phyloP scores from a whole-genome alignment of 2,113 vertebrate species.

The Cyprinus carpio region DNA sequence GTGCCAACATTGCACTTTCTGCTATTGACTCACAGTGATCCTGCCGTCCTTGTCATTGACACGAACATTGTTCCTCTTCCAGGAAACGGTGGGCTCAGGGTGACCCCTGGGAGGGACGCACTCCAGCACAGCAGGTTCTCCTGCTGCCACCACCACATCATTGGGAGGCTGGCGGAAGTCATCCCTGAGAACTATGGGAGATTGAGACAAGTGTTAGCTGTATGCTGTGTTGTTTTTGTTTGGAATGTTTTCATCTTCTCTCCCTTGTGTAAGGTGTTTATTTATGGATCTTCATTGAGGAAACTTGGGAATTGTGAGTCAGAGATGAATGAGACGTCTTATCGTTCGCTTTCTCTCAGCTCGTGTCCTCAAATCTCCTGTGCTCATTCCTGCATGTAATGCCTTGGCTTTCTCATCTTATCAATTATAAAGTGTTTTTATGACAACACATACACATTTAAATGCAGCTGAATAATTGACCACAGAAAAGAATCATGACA shows the following conservation, averaged over 20 bases:
- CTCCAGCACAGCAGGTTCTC: constrained; percentile 91
- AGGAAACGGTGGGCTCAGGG: constrained; percentile 93
- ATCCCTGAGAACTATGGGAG: constrained; percentile 85
- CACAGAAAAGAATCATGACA: neutral
- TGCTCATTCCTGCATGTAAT: constrained; percentile 50
- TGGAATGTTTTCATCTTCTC: neutral
- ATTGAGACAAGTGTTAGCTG: constrained; percentile 26
- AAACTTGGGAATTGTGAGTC: neutral
- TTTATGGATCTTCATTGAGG: constrained; percentile 8
- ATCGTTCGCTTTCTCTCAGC: constrained; percentile 49
- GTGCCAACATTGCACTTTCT: neutral
- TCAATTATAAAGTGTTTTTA: constrained; percentile 71
- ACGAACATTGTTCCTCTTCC: constrained; percentile 94
- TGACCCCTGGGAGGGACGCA: constrained; percentile 94
- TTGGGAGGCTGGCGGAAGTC: constrained; percentile 97
- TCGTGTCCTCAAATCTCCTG: constrained; percentile 52
- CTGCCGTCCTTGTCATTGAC: constrained; percentile 88
- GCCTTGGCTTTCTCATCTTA: constrained; percentile 62
- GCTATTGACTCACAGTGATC: constrained; percentile 84
- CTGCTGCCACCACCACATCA: constrained; percentile 93
- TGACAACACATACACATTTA: constrained; percentile 70
- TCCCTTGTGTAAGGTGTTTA: neutral
- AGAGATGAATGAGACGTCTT: constrained; percentile 18
- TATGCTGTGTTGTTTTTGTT: neutral
- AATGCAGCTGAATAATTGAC: constrained; percentile 52